These are phyloP conservation scores for Actinia tenebrosa DNA, from an alignment of 64 coral and sea anemone genomes.

Conservation along the genomic window DNA sequence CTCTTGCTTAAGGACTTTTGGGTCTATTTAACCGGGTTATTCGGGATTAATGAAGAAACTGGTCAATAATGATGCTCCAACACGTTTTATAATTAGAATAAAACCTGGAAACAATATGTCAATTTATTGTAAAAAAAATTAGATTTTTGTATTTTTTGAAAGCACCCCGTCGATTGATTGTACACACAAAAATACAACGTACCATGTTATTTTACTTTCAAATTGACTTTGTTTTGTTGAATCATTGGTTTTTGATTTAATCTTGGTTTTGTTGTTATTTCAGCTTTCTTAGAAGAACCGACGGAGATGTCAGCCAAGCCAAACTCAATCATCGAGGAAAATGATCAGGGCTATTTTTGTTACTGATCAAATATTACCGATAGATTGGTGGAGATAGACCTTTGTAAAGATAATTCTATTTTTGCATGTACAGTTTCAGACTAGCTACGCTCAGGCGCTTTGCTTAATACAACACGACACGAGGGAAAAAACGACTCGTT, in stretches of 20 bases:
- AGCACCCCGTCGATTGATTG: too few relatives aligned
- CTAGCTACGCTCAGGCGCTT: neutral
- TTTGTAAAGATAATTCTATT: neutral
- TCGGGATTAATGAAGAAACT: neutral
- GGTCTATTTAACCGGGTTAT: neutral
- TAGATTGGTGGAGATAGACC: neutral
- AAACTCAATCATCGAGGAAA: neutral
- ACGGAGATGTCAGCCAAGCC: neutral
- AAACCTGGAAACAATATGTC: neutral
- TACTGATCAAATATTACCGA: neutral
- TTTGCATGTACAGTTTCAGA: neutral
- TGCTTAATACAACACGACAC: too few relatives aligned
- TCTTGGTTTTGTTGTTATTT: neutral
- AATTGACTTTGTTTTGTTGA: too few relatives aligned
- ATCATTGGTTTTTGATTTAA: neutral
- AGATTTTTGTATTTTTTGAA: too few relatives aligned
- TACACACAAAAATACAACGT: too few relatives aligned
- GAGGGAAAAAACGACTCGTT: too few relatives aligned
- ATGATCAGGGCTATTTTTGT: neutral
- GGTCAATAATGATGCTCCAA: neutral
- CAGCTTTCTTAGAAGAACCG: neutral
- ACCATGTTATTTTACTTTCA: neutral
- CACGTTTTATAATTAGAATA: neutral
- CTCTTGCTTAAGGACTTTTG: neutral
- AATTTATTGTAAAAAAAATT: too few relatives aligned